These are phyloP conservation scores for Pyrrhosoma nymphula DNA, from an alignment of 2,888 invertebrate species.

Conservation along the genomic window DNA sequence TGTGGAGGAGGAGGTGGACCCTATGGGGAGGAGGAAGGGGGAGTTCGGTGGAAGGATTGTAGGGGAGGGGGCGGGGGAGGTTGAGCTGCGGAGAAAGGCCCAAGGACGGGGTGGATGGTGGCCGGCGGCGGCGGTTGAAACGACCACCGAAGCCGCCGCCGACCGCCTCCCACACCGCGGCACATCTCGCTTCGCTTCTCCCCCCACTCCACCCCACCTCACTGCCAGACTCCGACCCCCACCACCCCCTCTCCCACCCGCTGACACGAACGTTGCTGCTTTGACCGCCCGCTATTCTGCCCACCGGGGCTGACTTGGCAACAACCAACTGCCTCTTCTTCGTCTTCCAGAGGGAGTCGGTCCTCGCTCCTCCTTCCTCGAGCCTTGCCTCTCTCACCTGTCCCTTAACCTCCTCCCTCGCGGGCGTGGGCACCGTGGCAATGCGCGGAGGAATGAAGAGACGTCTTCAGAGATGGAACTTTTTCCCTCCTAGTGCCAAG, in stretches of 20 bases:
- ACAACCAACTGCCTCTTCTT: slow-evolving; percentile 44
- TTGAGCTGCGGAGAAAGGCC: not conserved
- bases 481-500: not conserved
- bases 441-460: not conserved
- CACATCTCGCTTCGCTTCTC: not conserved
- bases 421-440: not conserved
- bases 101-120: slow-evolving; percentile 56
- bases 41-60: not conserved
- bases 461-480: not conserved
- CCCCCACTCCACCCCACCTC: not conserved
- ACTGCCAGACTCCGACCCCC: not conserved
- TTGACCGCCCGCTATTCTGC: not conserved
- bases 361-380: too few relatives aligned
- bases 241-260: not conserved
- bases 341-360: not conserved
- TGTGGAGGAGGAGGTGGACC: slow-evolving; percentile 33
- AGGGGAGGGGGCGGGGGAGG: not conserved
- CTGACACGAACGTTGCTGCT: slow-evolving; percentile 29
- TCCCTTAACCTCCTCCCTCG: not conserved
- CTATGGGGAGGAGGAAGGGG: not conserved
- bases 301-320: slow-evolving; percentile 51
- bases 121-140: slow-evolving; percentile 21
- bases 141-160: slow-evolving; percentile 31
- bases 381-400: not conserved
- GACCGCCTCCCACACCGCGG: not conserved